These are phyloP conservation scores for Dreissena polymorpha DNA, from an alignment of 1,140 invertebrate species.

Conservation along the genomic window DNA sequence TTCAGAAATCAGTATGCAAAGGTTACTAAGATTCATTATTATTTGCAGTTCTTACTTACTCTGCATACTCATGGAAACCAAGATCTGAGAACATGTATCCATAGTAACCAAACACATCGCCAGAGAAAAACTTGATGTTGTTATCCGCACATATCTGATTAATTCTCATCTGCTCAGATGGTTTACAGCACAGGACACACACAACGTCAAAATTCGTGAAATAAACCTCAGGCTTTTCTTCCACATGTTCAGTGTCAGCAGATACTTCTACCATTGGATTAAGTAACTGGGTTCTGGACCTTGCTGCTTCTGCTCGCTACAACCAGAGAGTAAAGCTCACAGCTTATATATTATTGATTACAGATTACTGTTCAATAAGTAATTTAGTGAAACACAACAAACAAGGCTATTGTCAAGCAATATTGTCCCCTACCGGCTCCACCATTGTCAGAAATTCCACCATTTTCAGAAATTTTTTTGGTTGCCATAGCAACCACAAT, in stretches of 20 bases:
- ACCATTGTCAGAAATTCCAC: too few species aligned
- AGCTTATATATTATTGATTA: too few species aligned
- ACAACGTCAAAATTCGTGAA: constrained; percentile 92
- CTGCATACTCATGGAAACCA: constrained; percentile 90
- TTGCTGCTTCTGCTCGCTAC: constrained; percentile 91
- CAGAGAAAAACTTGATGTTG: constrained; percentile 92
- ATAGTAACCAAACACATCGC: constrained; percentile 96
- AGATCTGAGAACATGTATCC: constrained; percentile 96
- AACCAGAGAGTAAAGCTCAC: constrained; percentile 69
- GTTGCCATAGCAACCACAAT: too few species aligned
- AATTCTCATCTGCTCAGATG: constrained; percentile 87
- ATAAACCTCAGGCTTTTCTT: constrained; percentile 84
- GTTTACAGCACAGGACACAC: constrained; percentile 88
- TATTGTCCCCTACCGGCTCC: too few species aligned
- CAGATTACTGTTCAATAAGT: too few species aligned
- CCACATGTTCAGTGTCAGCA: constrained; percentile 84
- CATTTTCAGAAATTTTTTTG: too few species aligned
- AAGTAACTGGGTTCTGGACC: constrained; percentile 88
- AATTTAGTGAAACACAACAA: too few species aligned
- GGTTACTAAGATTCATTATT: too few species aligned
- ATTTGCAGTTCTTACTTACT: constrained; percentile 83
- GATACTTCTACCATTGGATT: constrained; percentile 96
- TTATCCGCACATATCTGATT: constrained; percentile 90
- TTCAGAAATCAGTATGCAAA: too few species aligned
- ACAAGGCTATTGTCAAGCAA: too few species aligned